Percentiles rank a stretch among this genome's conserved stretches.
Conservation (phyloP, 2,888 invertebrate genomes). For the Entomobrya multifasciata region DNA sequence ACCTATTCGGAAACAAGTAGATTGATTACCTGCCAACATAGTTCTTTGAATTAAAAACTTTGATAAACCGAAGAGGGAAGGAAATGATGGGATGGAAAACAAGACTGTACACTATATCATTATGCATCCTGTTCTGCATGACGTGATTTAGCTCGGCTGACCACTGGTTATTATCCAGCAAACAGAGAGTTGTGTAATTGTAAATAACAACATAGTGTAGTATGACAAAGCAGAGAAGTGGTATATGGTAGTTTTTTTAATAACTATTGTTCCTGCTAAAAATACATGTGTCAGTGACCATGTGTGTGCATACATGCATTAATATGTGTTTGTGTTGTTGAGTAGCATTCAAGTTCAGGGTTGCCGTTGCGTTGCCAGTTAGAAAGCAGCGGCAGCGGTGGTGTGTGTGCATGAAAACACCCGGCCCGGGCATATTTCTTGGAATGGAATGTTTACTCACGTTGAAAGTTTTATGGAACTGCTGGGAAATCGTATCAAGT, state of each 20-base stretch:
- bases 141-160: slow-evolving; percentile 5
- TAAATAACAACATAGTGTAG: slow-evolving; percentile 9
- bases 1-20: slow-evolving; percentile 59
- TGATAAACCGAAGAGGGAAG: slow-evolving; percentile 10
- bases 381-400: no score
- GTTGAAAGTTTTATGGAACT: slow-evolving; percentile 58
- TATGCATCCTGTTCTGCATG: slow-evolving; percentile 13
- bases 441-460: slow-evolving; percentile 65
- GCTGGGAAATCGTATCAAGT: slow-evolving; percentile 1
- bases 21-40: slow-evolving; percentile 65
- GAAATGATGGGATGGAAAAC: slow-evolving; percentile 33
- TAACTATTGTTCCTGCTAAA: not conserved
- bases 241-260: slow-evolving; percentile 24
- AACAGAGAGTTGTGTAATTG: not conserved
- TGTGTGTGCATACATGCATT: slow-evolving; percentile 19
- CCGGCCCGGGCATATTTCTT: slow-evolving; percentile 54
- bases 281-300: slow-evolving; percentile 25
- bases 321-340: no score
- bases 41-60: slow-evolving; percentile 25
- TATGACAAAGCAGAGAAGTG: no score
- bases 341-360: slow-evolving; percentile 68
- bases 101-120: slow-evolving; percentile 10
- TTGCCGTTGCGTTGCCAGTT: slow-evolving; percentile 15
- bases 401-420: slow-evolving; percentile 15
- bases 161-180: not conserved